Evolutionary conservation across 2,797 vertebrate species (phyloP).

Genomic region (Smutsia gigantea): DNA sequence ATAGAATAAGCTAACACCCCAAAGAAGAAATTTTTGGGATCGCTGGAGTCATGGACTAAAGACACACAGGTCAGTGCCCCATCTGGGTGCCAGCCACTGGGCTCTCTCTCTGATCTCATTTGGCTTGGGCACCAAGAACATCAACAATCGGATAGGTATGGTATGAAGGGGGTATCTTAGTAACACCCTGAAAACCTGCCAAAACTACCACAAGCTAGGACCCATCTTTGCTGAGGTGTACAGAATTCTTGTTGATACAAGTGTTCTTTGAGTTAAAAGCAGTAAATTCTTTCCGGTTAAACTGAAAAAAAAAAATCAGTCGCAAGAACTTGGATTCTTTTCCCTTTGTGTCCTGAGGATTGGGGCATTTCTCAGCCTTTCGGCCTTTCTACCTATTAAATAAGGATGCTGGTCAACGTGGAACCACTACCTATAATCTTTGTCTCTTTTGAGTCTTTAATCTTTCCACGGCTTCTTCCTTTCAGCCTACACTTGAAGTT

Average conservation of each 20-base stretch:
- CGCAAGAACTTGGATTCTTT: conserved; percentile 9
- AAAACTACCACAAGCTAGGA: conserved; percentile 31
- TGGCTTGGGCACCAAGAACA: neutral
- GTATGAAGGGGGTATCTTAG: neutral
- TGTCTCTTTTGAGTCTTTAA: conserved; percentile 23
- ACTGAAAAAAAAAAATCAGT: neutral
- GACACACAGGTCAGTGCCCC: neutral
- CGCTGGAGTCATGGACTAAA: neutral
- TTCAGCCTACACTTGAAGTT: neutral
- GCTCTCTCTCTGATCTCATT: neutral
- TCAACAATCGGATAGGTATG: neutral
- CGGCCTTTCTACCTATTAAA: conserved; percentile 46
- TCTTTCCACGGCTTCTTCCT: neutral
- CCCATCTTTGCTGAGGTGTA: conserved; percentile 57
- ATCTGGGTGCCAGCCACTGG: neutral
- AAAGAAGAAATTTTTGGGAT: neutral
- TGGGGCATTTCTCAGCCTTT: conserved; percentile 24
- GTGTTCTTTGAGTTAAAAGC: conserved; percentile 61
- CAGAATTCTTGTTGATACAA: conserved; percentile 70
- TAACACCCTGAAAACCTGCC: conserved; percentile 49
- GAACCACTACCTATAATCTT: neutral
- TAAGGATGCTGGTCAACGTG: neutral
- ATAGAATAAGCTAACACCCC: neutral
- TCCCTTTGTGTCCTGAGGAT: conserved; percentile 48
- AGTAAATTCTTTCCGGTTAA: conserved; percentile 68